Conservation (phyloP, 2,888 invertebrate genomes). For the Drosophila tanythrix region DNA sequence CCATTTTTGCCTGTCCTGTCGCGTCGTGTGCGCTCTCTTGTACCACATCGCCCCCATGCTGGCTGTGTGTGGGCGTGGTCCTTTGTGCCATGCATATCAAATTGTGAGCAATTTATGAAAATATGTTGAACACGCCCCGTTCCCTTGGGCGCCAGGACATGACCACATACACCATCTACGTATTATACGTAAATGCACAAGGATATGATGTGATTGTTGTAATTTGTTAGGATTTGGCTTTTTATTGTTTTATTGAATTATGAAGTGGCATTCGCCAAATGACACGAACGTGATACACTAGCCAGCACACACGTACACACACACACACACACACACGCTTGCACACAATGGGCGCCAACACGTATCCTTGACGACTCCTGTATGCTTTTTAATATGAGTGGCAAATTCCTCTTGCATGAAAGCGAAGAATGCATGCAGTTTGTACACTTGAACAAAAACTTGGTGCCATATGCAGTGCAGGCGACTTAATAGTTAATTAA, state of each 20-base stretch:
- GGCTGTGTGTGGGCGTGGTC: slow-evolving; percentile 31
- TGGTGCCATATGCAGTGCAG: neutral
- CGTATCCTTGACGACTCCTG: slow-evolving; percentile 16
- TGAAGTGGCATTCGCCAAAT: slow-evolving; percentile 80
- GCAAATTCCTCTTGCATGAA: slow-evolving; percentile 21
- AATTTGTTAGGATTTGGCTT: slow-evolving; percentile 73
- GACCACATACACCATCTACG: slow-evolving; percentile 3
- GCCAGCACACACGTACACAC: slow-evolving; percentile 1
- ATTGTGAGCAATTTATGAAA: slow-evolving; percentile 79
- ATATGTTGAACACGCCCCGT: slow-evolving; percentile 57
- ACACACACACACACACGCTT: neutral
- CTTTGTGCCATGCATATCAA: slow-evolving; percentile 70
- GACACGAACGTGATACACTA: slow-evolving; percentile 72
- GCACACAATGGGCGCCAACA: slow-evolving; percentile 5
- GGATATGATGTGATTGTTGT: slow-evolving; percentile 73
- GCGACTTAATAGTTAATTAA: too few species aligned
- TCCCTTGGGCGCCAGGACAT: neutral
- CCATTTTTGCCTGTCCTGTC: slow-evolving; percentile 55
- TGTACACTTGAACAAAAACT: neutral
- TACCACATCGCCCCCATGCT: slow-evolving; percentile 8
- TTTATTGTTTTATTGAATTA: slow-evolving; percentile 84
- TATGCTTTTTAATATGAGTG: slow-evolving; percentile 43
- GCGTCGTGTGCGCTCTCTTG: slow-evolving; percentile 42
- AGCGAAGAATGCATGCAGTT: slow-evolving; percentile 30
- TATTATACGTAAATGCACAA: slow-evolving; percentile 25